Conservation (phyloP, 2,797 vertebrate species). For the Catamblyrhynchus diadema region DNA sequence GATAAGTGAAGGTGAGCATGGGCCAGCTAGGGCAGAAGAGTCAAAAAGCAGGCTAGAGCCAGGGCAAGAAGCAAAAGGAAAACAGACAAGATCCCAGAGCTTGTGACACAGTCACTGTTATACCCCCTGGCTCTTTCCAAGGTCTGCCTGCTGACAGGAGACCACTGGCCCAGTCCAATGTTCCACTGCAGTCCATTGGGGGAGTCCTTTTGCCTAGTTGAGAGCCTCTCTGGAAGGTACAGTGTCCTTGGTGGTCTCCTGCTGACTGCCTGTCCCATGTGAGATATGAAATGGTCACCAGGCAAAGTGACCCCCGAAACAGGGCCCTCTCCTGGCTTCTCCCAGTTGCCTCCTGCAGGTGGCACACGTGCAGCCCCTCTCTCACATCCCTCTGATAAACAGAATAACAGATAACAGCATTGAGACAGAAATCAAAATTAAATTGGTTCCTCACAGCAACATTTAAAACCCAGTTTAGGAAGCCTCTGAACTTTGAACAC, state of each 20-base stretch:
- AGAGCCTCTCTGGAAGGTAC: not conserved
- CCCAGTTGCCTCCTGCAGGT: not conserved
- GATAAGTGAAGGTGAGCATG: not conserved
- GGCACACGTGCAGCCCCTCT: fast-evolving
- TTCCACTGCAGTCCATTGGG: too few relatives aligned
- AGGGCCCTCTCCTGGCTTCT: too few relatives aligned
- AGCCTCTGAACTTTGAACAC: not conserved
- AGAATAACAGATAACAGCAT: not conserved
- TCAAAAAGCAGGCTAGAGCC: not conserved
- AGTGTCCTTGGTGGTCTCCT: not conserved
- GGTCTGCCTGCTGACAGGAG: too few relatives aligned
- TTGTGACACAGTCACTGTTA: not conserved
- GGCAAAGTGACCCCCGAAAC: not conserved
- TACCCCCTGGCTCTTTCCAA: not conserved
- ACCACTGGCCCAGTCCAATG: not conserved
- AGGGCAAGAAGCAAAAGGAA: not conserved
- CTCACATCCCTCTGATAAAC: not conserved
- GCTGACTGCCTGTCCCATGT: not conserved
- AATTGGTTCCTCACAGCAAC: not conserved
- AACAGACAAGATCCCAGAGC: not conserved
- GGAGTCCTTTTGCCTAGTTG: not conserved
- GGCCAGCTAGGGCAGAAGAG: fast-evolving
- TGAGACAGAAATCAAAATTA: not conserved
- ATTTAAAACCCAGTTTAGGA: not conserved
- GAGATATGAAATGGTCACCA: not conserved